Evolutionary conservation across 2,888 invertebrate genomes (phyloP).

Genomic region (Cantharis lateralis): DNA sequence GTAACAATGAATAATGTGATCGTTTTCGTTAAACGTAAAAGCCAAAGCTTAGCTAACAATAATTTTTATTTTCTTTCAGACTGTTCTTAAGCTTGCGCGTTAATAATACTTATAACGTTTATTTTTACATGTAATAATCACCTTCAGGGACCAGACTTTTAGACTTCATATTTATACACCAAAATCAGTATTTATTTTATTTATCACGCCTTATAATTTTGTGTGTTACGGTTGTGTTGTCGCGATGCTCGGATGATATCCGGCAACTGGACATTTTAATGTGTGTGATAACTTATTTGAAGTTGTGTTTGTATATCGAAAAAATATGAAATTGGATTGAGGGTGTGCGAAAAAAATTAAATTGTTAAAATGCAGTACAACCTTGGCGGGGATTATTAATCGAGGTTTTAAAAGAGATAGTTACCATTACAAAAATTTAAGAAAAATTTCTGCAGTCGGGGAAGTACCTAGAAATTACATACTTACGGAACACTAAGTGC

Average conservation of each 20-base stretch:
- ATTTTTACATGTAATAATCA: not conserved
- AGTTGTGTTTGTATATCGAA: not conserved
- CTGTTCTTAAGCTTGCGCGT: not conserved
- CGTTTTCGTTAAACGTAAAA: not conserved
- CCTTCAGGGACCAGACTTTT: not conserved
- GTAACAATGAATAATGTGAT: conserved; percentile 1
- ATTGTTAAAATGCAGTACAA: not conserved
- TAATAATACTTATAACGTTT: not conserved
- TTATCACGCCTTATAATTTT: not conserved
- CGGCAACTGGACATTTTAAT: not conserved
- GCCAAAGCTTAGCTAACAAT: conserved; percentile 2
- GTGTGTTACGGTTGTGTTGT: not conserved
- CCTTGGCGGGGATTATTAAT: not conserved
- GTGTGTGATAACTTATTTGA: not conserved
- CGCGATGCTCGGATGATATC: not conserved
- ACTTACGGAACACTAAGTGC: not conserved
- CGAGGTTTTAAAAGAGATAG: not conserved
- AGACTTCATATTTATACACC: not conserved
- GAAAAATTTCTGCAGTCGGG: not conserved
- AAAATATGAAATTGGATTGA: not conserved
- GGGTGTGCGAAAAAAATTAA: not conserved
- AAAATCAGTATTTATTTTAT: conserved; percentile 1
- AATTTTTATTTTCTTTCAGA: not conserved
- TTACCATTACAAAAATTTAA: not conserved
- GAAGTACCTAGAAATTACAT: not conserved